Evolutionary conservation across 1,140 invertebrate species (phyloP).

Genomic region (Dufourea novaeangliae): DNA sequence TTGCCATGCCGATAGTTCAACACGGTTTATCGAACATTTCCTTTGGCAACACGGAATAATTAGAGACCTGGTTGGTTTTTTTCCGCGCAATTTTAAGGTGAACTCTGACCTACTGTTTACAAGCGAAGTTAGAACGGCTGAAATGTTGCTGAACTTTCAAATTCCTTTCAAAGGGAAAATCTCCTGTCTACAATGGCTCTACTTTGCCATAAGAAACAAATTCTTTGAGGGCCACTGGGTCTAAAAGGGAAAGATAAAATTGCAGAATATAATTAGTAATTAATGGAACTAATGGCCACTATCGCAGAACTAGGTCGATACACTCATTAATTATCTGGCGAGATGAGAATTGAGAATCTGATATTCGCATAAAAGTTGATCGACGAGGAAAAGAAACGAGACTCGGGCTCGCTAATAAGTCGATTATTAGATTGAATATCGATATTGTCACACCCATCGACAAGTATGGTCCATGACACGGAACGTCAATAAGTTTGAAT

Average conservation of each 20-base stretch:
- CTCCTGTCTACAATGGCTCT: neutral
- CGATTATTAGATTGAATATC: conserved; percentile 45
- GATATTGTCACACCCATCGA: conserved; percentile 17
- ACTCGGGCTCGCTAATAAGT: conserved; percentile 4
- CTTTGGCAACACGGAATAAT: neutral
- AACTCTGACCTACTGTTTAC: conserved; percentile 1
- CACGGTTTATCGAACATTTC: neutral
- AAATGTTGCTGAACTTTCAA: conserved; percentile 13
- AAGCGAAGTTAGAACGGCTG: neutral
- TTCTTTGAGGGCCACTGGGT: neutral
- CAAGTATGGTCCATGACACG: conserved; percentile 1
- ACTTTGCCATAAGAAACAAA: neutral
- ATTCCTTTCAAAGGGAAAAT: neutral
- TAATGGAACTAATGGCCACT: conserved; percentile 16
- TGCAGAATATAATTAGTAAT: too few species aligned
- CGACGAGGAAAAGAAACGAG: conserved; percentile 6
- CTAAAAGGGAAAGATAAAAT: neutral
- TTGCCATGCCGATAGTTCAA: too few species aligned
- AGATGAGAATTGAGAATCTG: neutral
- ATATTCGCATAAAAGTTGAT: conserved; percentile 10
- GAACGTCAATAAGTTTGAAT: conserved; percentile 47
- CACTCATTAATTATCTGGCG: neutral
- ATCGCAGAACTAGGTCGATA: neutral
- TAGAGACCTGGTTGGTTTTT: neutral
- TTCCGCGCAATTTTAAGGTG: neutral